Evolutionary conservation across 2,888 invertebrate species (phyloP), one percentile per base, ranked within the genome.

Genomic region (Busseola fusca): DNA sequence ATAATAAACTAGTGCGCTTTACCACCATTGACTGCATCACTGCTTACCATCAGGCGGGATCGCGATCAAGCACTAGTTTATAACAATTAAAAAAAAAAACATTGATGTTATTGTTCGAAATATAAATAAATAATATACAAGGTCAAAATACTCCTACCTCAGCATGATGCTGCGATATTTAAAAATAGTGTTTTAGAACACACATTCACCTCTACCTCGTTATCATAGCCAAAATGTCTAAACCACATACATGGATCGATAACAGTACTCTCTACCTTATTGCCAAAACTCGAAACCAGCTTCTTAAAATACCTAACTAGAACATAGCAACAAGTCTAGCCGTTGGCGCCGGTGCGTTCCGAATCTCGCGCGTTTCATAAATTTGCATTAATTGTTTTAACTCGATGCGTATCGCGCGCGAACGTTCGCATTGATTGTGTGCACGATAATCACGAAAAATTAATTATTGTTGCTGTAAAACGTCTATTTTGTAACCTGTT

Each of bases 341-440:
- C 60, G 70, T 34, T 76, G 72, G 74, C 77, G 73, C 74, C 71
- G 18, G 72, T 84, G 83, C 84, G 86, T 84, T 85, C 82, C 45
- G 77, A 87, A 88, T 84, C 85, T 86, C 84, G 81, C 81, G 78
- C 69, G 82, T 86, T 88, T 80, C 85, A 89, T 90, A 91, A 90
- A 92, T 92, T 92, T 90, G 89, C 91, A 92, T 93, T 91, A 89
- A 92, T 91, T 91, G 91, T 87, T 88, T 88, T 87, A 88, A 87
- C 84, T 84, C 87, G 91, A 92, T 91, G 88, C 80, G 81, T 90
- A 91, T 91, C 90, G 87, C 81, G 87, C 85, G 88, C 87, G 79
- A 89, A 89, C 85, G 86, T 89, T 89, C 86, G 84, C 89, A 88
- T 89, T 88, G 90, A 91, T 92, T 89, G 89, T 88, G 88, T 86